Percentiles rank a stretch among this genome's conserved stretches.
Conservation (phyloP, 2,113 vertebrate species). For the Calidris pugnax region DNA sequence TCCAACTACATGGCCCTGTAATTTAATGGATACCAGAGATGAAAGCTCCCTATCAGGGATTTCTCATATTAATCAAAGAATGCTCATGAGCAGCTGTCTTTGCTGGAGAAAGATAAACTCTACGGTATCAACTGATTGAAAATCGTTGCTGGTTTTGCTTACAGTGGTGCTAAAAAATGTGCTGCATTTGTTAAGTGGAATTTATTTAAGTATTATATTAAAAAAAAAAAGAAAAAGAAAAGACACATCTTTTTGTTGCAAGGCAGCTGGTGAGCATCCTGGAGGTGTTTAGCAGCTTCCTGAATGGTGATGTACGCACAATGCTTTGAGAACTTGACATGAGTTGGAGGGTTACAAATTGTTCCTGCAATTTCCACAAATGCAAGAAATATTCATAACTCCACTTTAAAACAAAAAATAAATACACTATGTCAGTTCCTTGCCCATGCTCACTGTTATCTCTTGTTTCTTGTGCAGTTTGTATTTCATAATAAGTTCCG, state of each 20-base stretch:
- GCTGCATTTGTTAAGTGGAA: constrained; percentile 2
- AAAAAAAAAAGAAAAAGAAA: background rate
- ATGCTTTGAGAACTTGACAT: background rate
- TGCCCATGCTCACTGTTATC: constrained; percentile 36
- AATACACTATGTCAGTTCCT: constrained; percentile 27
- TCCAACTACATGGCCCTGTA: background rate
- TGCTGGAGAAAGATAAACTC: background rate
- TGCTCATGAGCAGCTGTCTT: background rate
- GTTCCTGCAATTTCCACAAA: constrained; percentile 24
- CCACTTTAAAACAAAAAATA: constrained; percentile 37
- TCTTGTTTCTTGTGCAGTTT: constrained; percentile 57
- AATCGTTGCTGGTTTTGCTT: constrained; percentile 42
- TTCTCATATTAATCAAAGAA: constrained; percentile 13
- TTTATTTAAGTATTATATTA: constrained; percentile 32
- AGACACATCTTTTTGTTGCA: background rate
- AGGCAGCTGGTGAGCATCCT: constrained; percentile 45
- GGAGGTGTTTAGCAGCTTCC: constrained; percentile 29
- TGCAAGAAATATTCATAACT: constrained; percentile 65
- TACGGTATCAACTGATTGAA: background rate
- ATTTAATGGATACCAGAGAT: background rate
- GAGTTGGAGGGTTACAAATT: background rate
- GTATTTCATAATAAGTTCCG: constrained; percentile 71
- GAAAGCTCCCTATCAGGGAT: background rate
- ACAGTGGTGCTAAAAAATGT: background rate
- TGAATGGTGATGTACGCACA: background rate